Base-by-base conservation (phyloP, 2,797 vertebrate genomes). In the Kryptopterus vitreolus region DNA sequence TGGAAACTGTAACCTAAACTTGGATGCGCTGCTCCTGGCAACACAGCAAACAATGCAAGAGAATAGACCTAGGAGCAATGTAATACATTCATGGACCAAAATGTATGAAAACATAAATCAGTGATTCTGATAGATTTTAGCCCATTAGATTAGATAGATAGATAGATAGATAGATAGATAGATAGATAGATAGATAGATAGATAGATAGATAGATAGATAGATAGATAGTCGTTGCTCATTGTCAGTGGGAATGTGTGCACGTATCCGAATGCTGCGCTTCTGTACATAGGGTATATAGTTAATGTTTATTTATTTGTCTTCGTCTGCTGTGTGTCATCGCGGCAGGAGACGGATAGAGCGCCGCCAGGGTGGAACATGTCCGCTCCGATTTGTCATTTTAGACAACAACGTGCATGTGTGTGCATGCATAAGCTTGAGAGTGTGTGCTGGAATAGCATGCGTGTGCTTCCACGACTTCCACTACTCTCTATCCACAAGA, bases 381-480 rank as follows among this genome's bases (percentile, higher is more conserved):
- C 74, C 1, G 13, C 26, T 76, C 58, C 26, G 26, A 76, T 76
- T 63, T 76, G 58, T 63, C 74, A 76, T 63, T 62, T 63, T 20
- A 50, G 58, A 63, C 26, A 62, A 62, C 48, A 71, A 50, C 63
- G 52, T 81, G n/a, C 29, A n/a, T 46, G 35, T 68, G 24, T 78
- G 48, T 57, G 55, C 68, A 59, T 80, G 73, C 24, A 35, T 58
- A 43, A 48, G 38, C n/a, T 18, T 73, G 38, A 52, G 55, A 61
- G 80, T 57, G 50, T 81, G 71, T 66, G 52, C 46, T 55, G 29
- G 29, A 65, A 24, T 29, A 57, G 50, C 50, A 16, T 57, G 71
- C 55, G 48, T 81, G 13, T 73, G 58, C 50, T 65, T 58, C 26
- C n/a, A 29, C 59, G 48, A 74, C 81, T 57, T n/a, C n/a, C n/a